Base-by-base conservation (phyloP, 2,113 vertebrate species). In the Microcebus lehilahytsara region DNA sequence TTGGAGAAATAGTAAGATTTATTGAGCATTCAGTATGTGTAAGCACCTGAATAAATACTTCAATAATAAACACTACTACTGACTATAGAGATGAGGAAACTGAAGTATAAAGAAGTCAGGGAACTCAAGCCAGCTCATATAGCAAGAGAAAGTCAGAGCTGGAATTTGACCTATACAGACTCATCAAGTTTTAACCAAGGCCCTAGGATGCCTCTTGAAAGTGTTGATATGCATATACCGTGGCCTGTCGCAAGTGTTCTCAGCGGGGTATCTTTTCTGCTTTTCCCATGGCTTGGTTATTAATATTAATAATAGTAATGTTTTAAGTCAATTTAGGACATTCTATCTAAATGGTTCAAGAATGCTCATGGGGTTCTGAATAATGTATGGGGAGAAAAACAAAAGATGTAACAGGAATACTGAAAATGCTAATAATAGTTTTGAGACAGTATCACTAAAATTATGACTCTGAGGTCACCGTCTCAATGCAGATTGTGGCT, bases 291-390 rank as follows among this genome's bases (percentile, higher is more conserved):
- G 67, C 34, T 83, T 23, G 19, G 16, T 74, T 81, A 89, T 83
- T 71, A 77, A 51, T 9, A 60, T 83, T 71, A 77, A 51, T 10
- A 60, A 85, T 9, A 14, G 34, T 58, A 42, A 86, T 25, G 13
- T 67, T 89, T 46, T 17, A 46, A 5, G 40, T 93, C 56, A 72
- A 64, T 83, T 95, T 46, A 62, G 60, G 42, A 60, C 23, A 69
- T 6, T 84, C 10, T 62, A 67, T 16, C n/a, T 51, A 22, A 53
- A 34, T 53, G 9, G 30, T 58, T 80, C 75, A 46, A 34, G 16
- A 92, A 89, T 27, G 58, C n/a, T n/a, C 20, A 67, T 49, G 27
- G 20, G 34, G 4, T 23, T 64, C 25, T 77, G 22, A 89, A 74
- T 46, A 86, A 92, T 27, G 25, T 19, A 88, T 6, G 9, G 11